phyloP scores from a whole-genome alignment of 2,888 invertebrate species.

The Biston betularia region DNA sequence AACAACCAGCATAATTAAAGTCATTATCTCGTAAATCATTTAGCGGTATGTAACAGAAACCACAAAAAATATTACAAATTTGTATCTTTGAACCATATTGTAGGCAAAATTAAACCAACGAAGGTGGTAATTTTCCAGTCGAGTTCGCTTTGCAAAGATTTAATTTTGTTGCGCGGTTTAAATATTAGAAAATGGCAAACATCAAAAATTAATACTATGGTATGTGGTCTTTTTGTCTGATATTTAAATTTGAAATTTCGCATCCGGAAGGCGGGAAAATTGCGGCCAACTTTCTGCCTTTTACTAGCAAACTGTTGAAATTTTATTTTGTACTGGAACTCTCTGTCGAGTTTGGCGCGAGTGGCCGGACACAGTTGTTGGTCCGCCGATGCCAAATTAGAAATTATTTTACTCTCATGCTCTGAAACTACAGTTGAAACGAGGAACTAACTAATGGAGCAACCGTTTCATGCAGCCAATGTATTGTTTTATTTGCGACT shows the following conservation, averaged over 20 bases:
- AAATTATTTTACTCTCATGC: slow-evolving; percentile 52
- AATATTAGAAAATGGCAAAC: slow-evolving; percentile 31
- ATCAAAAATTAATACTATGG: slow-evolving; percentile 29
- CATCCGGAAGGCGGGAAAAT: slow-evolving; percentile 51
- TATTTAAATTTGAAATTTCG: slow-evolving; percentile 63
- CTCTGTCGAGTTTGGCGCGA: slow-evolving; percentile 48
- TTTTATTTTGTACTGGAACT: slow-evolving; percentile 60
- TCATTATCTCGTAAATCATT: too few species aligned
- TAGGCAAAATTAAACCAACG: slow-evolving; percentile 1
- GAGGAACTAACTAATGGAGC: slow-evolving; percentile 35
- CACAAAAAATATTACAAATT: too few species aligned
- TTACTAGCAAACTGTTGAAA: slow-evolving; percentile 55
- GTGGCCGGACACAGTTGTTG: slow-evolving; percentile 45
- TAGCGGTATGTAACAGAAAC: too few species aligned
- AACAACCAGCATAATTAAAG: too few species aligned
- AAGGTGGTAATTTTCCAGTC: slow-evolving; percentile 37
- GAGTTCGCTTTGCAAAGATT: slow-evolving; percentile 35
- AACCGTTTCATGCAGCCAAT: slow-evolving; percentile 24
- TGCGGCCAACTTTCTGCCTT: slow-evolving; percentile 53
- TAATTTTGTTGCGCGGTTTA: slow-evolving; percentile 40
- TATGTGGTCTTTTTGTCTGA: slow-evolving; percentile 45
- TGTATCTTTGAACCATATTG: too few species aligned
- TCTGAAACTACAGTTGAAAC: slow-evolving; percentile 48
- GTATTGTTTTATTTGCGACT: slow-evolving; percentile 36
- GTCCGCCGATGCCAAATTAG: slow-evolving; percentile 58